Evolutionary conservation across 2,888 invertebrate genomes (phyloP).

Genomic region (Petrolisthes manimaculis): DNA sequence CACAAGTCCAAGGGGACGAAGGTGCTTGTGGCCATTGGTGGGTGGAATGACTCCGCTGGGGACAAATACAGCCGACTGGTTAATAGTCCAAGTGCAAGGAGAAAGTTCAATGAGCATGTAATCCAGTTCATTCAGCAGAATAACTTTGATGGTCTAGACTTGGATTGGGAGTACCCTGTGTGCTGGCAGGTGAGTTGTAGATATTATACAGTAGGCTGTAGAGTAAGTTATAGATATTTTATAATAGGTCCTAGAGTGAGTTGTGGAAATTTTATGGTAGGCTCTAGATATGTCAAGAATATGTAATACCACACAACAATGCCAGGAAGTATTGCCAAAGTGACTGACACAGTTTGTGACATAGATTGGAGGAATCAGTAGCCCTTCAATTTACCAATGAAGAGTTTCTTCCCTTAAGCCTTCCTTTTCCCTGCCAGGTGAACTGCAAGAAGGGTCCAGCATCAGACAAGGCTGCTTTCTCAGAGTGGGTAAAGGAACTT

Average conservation of each 20-base stretch:
- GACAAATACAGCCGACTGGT: conserved; percentile 82
- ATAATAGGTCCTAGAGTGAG: neutral
- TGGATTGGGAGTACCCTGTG: conserved; percentile 92
- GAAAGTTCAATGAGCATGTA: conserved; percentile 77
- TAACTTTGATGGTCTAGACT: conserved; percentile 84
- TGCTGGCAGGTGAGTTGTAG: conserved; percentile 79
- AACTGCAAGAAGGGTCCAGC: conserved; percentile 86
- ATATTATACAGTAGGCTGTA: neutral
- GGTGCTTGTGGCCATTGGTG: conserved; percentile 84
- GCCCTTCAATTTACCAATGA: no score
- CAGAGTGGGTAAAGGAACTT: conserved; percentile 77
- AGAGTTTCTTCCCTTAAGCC: neutral
- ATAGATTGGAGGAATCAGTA: neutral
- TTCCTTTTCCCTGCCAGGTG: conserved; percentile 67
- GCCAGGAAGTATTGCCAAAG: no score
- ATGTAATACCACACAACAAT: no score
- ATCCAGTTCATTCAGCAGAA: conserved; percentile 79
- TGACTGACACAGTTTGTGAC: neutral
- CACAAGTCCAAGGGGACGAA: conserved; percentile 82
- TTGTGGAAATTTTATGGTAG: no score
- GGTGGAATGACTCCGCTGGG: conserved; percentile 84
- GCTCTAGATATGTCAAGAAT: no score
- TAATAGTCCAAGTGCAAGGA: conserved; percentile 75
- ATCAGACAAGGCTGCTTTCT: conserved; percentile 83
- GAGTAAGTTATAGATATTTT: neutral